These are phyloP conservation scores for Coptotermes formosanus DNA, from an alignment of 1,140 invertebrate species.

Conservation along the genomic window DNA sequence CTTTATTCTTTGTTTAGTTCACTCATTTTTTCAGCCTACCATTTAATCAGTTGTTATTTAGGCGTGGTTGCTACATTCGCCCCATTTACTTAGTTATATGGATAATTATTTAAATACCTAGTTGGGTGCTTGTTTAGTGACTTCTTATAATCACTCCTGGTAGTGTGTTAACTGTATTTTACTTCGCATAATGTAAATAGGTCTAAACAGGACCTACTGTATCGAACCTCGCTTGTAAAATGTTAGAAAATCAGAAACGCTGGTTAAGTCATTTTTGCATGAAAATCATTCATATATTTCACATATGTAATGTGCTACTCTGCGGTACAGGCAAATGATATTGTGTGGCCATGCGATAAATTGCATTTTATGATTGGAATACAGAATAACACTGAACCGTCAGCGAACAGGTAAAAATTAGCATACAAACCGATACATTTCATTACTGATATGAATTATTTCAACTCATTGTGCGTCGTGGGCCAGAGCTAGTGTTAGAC, in stretches of 20 bases:
- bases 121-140: not conserved
- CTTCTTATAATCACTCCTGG: not conserved
- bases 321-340: not conserved
- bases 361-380: constrained; percentile 4
- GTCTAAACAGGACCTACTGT: no score
- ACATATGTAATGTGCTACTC: not conserved
- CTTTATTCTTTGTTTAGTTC: no score
- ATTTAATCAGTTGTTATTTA: no score
- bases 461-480: not conserved
- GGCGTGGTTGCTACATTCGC: no score
- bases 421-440: constrained; percentile 1
- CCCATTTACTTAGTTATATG: no score
- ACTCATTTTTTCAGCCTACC: no score
- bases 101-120: not conserved
- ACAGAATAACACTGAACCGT: not conserved
- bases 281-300: not conserved
- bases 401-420: constrained; percentile 16
- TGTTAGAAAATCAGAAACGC: no score
- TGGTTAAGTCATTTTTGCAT: not conserved
- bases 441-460: not conserved
- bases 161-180: no score
- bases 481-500: not conserved
- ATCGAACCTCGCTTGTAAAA: no score
- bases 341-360: constrained; percentile 14
- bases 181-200: no score